Percentiles rank a stretch among this genome's conserved stretches.
phyloP scores from a whole-genome alignment of 2,797 vertebrate genomes.

The Bovichtus diacanthus region DNA sequence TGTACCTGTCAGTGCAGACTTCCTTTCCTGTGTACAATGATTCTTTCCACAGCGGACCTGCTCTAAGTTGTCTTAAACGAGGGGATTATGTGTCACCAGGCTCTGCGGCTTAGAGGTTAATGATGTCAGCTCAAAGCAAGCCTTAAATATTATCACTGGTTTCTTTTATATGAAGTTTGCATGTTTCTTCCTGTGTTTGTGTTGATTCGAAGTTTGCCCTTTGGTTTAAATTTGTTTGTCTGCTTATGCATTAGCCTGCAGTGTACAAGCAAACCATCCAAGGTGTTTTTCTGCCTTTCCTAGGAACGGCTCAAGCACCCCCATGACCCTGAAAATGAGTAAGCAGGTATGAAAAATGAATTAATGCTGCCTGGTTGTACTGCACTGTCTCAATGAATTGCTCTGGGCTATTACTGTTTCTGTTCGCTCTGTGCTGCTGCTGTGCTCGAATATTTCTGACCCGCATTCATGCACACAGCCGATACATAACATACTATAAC shows the following conservation, averaged over 20 bases:
- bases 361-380: conserved; percentile 48
- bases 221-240: conserved; percentile 53
- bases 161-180: conserved; percentile 26
- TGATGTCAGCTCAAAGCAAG: conserved; percentile 31
- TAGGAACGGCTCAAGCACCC: conserved; percentile 41
- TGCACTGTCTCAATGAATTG: conserved; percentile 42
- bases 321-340: conserved; percentile 61
- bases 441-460: conserved; percentile 36
- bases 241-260: conserved; percentile 50
- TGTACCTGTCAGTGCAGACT: conserved; percentile 43
- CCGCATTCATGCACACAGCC: conserved; percentile 18
- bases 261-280: conserved; percentile 42
- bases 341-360: conserved; percentile 52
- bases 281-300: conserved; percentile 34
- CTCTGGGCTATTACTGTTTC: conserved; percentile 62
- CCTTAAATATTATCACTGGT: conserved; percentile 33
- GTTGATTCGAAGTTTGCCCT: conserved; percentile 32
- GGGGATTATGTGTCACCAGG: conserved; percentile 25
- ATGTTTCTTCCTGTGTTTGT: conserved; percentile 27
- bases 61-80: conserved; percentile 28
- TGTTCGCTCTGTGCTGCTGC: conserved; percentile 26
- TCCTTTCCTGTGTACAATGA: conserved; percentile 11
- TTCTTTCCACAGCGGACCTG: conserved; percentile 35
- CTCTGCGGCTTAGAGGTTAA: conserved; percentile 30
- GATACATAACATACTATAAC: conserved; percentile 19